phyloP scores from a whole-genome alignment of 1,140 invertebrate genomes.

The Thaumatotibia leucotreta region DNA sequence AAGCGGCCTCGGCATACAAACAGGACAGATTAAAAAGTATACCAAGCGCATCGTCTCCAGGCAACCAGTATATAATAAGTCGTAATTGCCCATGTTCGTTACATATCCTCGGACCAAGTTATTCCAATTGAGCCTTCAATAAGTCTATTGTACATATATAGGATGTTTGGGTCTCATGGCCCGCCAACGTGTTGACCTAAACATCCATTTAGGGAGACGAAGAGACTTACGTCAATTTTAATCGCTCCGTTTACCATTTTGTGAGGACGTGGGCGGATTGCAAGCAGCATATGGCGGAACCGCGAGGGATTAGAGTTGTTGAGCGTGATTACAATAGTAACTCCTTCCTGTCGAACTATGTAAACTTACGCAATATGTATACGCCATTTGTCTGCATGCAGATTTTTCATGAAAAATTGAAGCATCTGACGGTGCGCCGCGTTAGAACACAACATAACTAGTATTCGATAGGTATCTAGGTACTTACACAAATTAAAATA shows the following conservation, averaged over 20 bases:
- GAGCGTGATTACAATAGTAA: neutral
- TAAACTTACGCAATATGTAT: neutral
- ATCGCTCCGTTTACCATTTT: neutral
- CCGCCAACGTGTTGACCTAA: constrained; percentile 44
- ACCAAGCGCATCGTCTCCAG: neutral
- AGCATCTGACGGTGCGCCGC: too few species aligned
- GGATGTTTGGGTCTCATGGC: constrained; percentile 25
- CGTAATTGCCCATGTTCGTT: neutral
- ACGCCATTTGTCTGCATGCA: too few species aligned
- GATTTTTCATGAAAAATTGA: too few species aligned
- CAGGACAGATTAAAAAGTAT: neutral
- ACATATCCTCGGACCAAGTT: neutral
- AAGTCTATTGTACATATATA: neutral
- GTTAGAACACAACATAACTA: too few species aligned
- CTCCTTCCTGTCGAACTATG: neutral
- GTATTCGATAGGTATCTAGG: too few species aligned
- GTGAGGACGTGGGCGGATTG: neutral
- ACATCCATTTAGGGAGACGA: constrained; percentile 40
- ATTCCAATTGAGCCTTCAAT: neutral
- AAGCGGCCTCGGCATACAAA: constrained; percentile 49
- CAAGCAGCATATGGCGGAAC: neutral
- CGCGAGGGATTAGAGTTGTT: neutral
- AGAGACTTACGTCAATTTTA: neutral
- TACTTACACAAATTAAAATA: too few species aligned
- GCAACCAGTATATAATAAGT: neutral